Conservation (phyloP, 1,140 invertebrate species). For the Halesus radiatus region DNA sequence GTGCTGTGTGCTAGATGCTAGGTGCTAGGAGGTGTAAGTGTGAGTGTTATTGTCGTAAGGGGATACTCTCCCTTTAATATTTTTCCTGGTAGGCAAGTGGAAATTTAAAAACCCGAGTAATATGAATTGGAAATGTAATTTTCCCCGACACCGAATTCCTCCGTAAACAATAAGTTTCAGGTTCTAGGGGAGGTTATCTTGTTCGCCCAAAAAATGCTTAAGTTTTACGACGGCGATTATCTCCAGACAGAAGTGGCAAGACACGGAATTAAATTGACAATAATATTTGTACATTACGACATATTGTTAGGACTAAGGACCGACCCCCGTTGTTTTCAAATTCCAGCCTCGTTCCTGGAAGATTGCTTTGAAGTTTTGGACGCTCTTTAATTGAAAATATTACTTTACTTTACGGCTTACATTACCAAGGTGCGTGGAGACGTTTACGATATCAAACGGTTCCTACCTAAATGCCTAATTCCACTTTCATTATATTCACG, state of each 20-base stretch:
- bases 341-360: conserved; percentile 10
- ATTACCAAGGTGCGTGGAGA: not conserved
- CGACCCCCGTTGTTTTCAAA: conserved; percentile 18
- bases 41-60: too few species aligned
- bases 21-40: too few species aligned
- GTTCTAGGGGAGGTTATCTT: conserved; percentile 1
- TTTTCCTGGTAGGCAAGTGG: conserved; percentile 12
- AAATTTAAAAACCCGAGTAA: conserved; percentile 41
- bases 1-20: too few species aligned
- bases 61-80: conserved; percentile 19
- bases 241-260: conserved; percentile 1
- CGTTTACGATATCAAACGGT: conserved; percentile 18
- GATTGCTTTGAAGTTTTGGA: conserved; percentile 13
- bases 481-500: conserved; percentile 1
- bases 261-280: conserved; percentile 41
- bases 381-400: conserved; percentile 34
- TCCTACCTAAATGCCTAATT: not conserved
- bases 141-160: conserved; percentile 54
- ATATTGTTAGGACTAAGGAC: not conserved
- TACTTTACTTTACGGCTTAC: not conserved
- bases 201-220: conserved; percentile 37
- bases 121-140: conserved; percentile 59
- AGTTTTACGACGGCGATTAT: conserved; percentile 45
- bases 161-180: conserved; percentile 55
- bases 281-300: conserved; percentile 39